These are phyloP conservation scores for Oryctolagus cuniculus DNA, from an alignment of 2,113 vertebrate species.

Conservation along the genomic window mOryCun1.1 NC_091432.1:84849501-84850000, in stretches of 20 bases:
- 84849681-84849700: not conserved
- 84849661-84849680: not conserved
- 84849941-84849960: too few species aligned
- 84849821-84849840: not conserved
- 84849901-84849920: not conserved
- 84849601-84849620: not conserved
- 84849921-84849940: not conserved
- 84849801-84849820: not conserved
- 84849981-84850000: too few species aligned
- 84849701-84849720: not conserved
- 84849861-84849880: not conserved
- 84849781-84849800: not conserved
- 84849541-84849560: not conserved
- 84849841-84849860: not conserved
- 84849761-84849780: constrained; percentile 19
- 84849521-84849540: constrained; percentile 2
- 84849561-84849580: not conserved
- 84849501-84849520: not conserved
- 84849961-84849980: too few species aligned
- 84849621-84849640: not conserved
- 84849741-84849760: not conserved
- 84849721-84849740: not conserved
- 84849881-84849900: not conserved
- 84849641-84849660: not conserved
- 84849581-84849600: not conserved